phyloP scores from a whole-genome alignment of 2,797 vertebrate species.

The Pipistrellus kuhlii region DNA sequence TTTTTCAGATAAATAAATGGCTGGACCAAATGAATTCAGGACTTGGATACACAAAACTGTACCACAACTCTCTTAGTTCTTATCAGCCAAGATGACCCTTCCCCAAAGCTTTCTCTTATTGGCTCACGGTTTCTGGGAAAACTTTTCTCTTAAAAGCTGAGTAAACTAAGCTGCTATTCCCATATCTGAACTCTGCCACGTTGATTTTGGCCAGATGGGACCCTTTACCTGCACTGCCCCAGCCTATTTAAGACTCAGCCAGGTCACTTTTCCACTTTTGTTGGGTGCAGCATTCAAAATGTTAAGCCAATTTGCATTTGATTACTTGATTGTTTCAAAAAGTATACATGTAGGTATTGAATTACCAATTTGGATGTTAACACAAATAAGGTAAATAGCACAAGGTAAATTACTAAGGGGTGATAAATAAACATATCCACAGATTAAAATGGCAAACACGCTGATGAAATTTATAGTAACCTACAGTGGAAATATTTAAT shows the following conservation, averaged over 20 bases:
- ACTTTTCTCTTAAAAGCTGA: background rate
- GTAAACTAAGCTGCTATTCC: background rate
- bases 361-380: conserved; percentile 47
- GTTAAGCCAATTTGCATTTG: conserved; percentile 51
- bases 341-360: conserved; percentile 40
- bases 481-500: background rate
- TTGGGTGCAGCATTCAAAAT: conserved; percentile 17
- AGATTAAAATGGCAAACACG: conserved; percentile 18
- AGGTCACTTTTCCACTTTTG: conserved; percentile 13
- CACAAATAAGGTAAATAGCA: conserved; percentile 47
- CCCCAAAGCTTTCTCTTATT: background rate
- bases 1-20: conserved; percentile 9
- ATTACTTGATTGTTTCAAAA: conserved; percentile 61
- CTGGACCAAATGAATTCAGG: background rate
- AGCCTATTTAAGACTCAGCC: background rate
- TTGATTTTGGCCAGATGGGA: background rate
- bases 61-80: background rate
- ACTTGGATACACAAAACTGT: background rate
- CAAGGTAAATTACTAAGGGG: background rate
- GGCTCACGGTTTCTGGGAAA: background rate
- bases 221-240: background rate
- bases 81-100: background rate
- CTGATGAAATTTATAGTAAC: conserved; percentile 14
- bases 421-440: background rate
- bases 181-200: background rate